Evolutionary conservation across 2,113 vertebrate species (phyloP).

Genomic region (Alethe castanea): DNA sequence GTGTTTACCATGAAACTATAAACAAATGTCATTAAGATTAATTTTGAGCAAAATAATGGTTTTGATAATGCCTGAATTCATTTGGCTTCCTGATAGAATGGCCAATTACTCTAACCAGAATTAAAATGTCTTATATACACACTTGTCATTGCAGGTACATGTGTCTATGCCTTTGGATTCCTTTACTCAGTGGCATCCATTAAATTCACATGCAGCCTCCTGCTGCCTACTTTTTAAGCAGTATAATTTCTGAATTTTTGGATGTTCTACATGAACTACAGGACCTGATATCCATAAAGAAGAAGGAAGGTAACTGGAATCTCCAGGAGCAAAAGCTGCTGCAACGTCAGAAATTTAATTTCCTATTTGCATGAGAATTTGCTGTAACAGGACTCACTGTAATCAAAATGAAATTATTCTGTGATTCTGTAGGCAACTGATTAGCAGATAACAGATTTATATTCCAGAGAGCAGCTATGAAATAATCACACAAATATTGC

Average conservation of each 20-base stretch:
- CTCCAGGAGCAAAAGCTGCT: not conserved
- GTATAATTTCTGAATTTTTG: not conserved
- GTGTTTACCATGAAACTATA: conserved; percentile 36
- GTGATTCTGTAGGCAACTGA: not conserved
- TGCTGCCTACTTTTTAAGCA: not conserved
- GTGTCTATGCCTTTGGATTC: not conserved
- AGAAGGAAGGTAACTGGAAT: not conserved
- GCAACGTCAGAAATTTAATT: not conserved
- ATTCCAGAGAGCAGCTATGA: not conserved
- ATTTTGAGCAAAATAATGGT: not conserved
- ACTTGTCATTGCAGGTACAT: accelerated
- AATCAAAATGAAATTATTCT: not conserved
- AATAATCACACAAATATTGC: not conserved
- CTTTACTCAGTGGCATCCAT: not conserved
- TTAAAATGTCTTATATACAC: not conserved
- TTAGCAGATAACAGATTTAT: not conserved
- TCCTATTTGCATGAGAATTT: not conserved
- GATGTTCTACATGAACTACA: not conserved
- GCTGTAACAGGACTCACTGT: not conserved
- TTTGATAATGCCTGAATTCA: not conserved
- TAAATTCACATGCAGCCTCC: not conserved
- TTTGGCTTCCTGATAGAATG: not conserved
- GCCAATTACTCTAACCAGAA: not conserved
- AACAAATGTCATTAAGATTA: conserved; percentile 17
- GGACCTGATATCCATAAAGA: not conserved